A percentile compares a stretch with the other conserved stretches of the same genome.
Conservation (phyloP, 2,113 vertebrate species). For the Vidua macroura region DNA sequence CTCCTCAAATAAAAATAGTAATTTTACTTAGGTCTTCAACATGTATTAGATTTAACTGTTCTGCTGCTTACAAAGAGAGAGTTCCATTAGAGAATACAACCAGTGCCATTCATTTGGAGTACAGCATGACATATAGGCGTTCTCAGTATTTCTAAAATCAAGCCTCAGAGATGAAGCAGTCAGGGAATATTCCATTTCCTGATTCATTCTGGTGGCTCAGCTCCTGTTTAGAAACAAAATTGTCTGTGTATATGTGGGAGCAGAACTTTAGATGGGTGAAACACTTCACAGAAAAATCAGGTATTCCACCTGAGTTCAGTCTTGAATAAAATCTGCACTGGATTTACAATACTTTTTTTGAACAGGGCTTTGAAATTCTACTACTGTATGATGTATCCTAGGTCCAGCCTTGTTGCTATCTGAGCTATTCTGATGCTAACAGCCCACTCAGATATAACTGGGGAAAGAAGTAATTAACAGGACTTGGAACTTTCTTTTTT, state of each 20-base stretch:
- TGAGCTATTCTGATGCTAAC: not conserved
- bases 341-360: not conserved
- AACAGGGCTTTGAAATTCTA: not conserved
- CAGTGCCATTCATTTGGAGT: not conserved
- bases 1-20: not conserved
- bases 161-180: not conserved
- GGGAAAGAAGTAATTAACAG: not conserved
- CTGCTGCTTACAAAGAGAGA: not conserved
- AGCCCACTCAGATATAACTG: not conserved
- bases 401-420: not conserved
- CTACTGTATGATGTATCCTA: too few species aligned
- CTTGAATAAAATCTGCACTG: not conserved
- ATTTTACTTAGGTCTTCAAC: not conserved
- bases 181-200: not conserved
- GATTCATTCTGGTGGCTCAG: not conserved
- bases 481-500: not conserved
- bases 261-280: not conserved
- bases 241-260: not conserved
- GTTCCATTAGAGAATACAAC: not conserved
- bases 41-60: not conserved
- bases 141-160: not conserved
- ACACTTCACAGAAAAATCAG: not conserved
- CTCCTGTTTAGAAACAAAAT: not conserved
- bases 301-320: not conserved
- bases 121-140: not conserved